Evolutionary conservation across 2,888 invertebrate genomes (phyloP), one percentile per base, ranked within the genome.

Genomic region (Meiosimyza decipiens): DNA sequence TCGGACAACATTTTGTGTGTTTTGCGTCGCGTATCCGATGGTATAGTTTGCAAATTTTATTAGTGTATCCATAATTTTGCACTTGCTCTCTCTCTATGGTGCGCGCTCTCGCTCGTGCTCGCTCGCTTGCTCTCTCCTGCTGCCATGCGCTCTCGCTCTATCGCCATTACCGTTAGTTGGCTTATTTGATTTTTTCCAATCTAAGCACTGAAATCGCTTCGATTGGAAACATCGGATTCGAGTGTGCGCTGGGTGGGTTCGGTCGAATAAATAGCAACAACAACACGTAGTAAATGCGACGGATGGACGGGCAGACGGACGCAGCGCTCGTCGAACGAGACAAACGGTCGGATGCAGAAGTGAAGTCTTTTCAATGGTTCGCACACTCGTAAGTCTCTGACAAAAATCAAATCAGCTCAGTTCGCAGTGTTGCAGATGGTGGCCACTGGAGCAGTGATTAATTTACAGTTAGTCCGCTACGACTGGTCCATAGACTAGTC

Each of bases 401-500:
- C 77, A 70, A 73, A 74, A 77, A 77, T 76, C 77, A 77, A 74
- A 77, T 75, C 76, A 74, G 75, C 75, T 75, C 75, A 73, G 75
- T 76, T 75, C 76, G 76, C 76, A 75, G 78, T 76, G 78, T 77
- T 78, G 80, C 80, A 81, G 81, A 81, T 82, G 79, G 80, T 79
- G 77, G 77, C 78, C 78, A 77, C 77, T 78, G 77, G 74, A 79
- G 80, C 82, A 81, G 81, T 85, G 84, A 84, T 84, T 84, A 84
- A 82, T 85, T 84, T 83, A 83, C 84, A 80, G 84, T 80, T 82
- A 85, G 84, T 40, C 40, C 84, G 80, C 79, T 83, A 82, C 80
- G 40, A 70, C 70, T 40, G 40, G 40, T 40, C 40, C 40, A 40
- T 40, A 7, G 40, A 40, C 40, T 40, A 9, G 9, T 9, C 9